Conservation (phyloP, 2,888 invertebrate genomes). For the Hirtodrosophila trivittata region DNA sequence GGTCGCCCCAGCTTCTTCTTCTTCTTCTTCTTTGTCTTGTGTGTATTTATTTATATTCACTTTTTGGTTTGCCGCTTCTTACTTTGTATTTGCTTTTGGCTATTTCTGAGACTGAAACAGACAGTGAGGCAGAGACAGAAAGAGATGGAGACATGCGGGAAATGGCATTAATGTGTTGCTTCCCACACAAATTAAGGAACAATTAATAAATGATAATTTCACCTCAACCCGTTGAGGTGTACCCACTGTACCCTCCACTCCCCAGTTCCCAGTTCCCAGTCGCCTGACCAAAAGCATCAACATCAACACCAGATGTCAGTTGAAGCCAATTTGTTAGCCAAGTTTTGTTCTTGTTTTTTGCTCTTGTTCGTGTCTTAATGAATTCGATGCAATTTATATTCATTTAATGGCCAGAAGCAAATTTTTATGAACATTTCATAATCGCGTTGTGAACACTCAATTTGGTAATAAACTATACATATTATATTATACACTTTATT, state of each 20-base stretch:
- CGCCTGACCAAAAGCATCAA: slow-evolving; percentile 45
- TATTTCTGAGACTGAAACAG: neutral
- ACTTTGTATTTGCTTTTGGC: slow-evolving; percentile 1
- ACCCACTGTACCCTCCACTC: neutral
- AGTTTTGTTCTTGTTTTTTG: slow-evolving; percentile 6
- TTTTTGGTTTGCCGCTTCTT: slow-evolving; percentile 11
- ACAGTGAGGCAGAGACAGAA: neutral
- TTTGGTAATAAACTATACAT: slow-evolving; percentile 48
- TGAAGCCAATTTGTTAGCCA: slow-evolving; percentile 49
- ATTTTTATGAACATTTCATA: slow-evolving; percentile 63
- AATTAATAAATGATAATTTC: slow-evolving; percentile 72
- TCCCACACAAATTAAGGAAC: slow-evolving; percentile 76
- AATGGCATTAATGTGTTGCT: slow-evolving; percentile 49
- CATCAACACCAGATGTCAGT: slow-evolving; percentile 34
- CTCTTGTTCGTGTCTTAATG: slow-evolving; percentile 36
- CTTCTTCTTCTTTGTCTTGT: slow-evolving; percentile 1
- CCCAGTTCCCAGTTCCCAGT: too few relatives aligned
- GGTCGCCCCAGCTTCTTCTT: slow-evolving; percentile 15
- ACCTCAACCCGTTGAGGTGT: neutral
- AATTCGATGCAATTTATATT: slow-evolving; percentile 67
- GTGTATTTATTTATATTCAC: slow-evolving; percentile 24
- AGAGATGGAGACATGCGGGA: neutral
- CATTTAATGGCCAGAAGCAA: slow-evolving; percentile 65
- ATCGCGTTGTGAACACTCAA: slow-evolving; percentile 67
- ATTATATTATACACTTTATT: too few relatives aligned